These are phyloP conservation scores for Trididemnum clinides DNA, from an alignment of 23 tunicate species.

Conservation along the genomic window DNA sequence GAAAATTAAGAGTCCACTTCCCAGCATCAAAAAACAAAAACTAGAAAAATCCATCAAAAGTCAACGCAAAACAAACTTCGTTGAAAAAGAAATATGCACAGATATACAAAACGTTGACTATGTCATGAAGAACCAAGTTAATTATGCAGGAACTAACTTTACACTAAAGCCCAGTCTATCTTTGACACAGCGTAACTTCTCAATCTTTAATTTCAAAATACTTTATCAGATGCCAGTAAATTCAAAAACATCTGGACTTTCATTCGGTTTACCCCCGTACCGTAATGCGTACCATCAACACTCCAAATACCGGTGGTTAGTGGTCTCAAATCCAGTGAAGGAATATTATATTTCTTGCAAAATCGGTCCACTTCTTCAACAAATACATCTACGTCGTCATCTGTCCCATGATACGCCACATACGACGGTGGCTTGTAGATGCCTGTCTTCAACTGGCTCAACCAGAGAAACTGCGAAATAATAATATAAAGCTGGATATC, in stretches of 20 bases:
- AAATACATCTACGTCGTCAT: background rate
- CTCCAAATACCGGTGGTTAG: conserved; percentile 52
- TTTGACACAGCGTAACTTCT: background rate
- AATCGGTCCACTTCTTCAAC: background rate
- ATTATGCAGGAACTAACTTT: too few species aligned
- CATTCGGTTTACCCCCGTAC: conserved; percentile 38
- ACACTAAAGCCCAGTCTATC: background rate
- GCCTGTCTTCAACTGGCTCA: conserved; percentile 15
- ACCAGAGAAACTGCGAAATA: conserved; percentile 32
- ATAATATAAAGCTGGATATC: too few species aligned
- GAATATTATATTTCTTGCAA: conserved; percentile 17
- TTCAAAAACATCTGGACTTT: conserved; percentile 37
- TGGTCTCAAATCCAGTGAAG: conserved; percentile 9
- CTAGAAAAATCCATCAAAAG: too few species aligned
- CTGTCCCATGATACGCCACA: conserved; percentile 32
- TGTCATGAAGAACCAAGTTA: too few species aligned
- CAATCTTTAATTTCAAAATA: background rate
- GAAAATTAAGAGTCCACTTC: too few species aligned
- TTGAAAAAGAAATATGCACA: too few species aligned
- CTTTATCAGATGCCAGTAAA: background rate
- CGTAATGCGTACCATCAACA: conserved; percentile 45
- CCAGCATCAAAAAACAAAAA: too few species aligned
- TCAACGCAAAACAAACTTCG: too few species aligned
- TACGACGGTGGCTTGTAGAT: conserved; percentile 34
- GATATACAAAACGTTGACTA: too few species aligned